Evolutionary conservation across 2,888 invertebrate genomes (phyloP).

Genomic region (Calameuta idolon): DNA sequence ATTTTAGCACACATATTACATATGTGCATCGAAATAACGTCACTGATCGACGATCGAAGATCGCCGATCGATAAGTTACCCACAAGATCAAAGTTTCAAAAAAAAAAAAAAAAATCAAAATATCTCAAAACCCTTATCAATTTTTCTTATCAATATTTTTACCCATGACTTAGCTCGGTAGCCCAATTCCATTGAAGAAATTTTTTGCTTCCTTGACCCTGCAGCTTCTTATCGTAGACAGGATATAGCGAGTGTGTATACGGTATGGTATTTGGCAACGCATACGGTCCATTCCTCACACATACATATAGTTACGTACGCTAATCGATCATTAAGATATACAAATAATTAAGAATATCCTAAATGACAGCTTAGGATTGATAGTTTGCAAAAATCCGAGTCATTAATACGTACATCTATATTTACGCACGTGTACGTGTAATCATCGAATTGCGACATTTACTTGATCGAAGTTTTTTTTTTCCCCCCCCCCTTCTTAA

Average conservation of each 20-base stretch:
- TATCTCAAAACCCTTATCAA: no score
- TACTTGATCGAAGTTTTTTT: not conserved
- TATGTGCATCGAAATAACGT: not conserved
- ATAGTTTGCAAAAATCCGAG: not conserved
- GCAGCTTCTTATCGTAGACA: not conserved
- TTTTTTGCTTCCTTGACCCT: not conserved
- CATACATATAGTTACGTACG: not conserved
- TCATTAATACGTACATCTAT: not conserved
- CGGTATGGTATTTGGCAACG: not conserved
- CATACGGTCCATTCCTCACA: not conserved
- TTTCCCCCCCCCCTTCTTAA: not conserved
- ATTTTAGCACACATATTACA: not conserved
- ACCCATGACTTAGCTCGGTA: no score
- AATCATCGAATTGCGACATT: not conserved
- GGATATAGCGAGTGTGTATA: not conserved
- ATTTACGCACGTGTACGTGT: not conserved
- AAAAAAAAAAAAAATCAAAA: no score
- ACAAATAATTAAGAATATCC: slow-evolving; percentile 46
- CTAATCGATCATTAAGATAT: slow-evolving; percentile 43
- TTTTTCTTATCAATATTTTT: not conserved
- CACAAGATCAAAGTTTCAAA: not conserved
- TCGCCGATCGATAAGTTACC: not conserved
- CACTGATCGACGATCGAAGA: not conserved
- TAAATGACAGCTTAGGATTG: not conserved
- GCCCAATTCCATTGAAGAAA: not conserved